Evolutionary conservation across 2,888 invertebrate genomes (phyloP), one percentile per base, ranked within the genome.

Genomic region (Nasonovia ribisnigri): DNA sequence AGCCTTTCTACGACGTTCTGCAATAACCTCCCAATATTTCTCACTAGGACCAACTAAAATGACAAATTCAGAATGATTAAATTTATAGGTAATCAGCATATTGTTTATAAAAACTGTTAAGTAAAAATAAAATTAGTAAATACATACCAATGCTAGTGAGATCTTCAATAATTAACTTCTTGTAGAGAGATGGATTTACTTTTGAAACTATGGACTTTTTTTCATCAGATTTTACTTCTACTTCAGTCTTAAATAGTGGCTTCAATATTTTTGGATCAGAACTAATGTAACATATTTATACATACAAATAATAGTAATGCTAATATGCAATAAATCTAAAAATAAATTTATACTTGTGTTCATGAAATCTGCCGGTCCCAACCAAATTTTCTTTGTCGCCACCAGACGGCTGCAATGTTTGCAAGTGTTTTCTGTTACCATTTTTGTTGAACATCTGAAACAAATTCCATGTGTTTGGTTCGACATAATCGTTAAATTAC

Each of bases 341-440:
- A 42, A 84, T 48, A 48, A 46, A 57, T 24, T 36, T 16, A 88
- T 93, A 93, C 92, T 13, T 67, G 6, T 84, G 54, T 46, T 86
- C 84, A 24, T 13, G 11, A 54, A 84, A 16, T 48, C 98, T 97
- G 95, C 97, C 97, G 95, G 97, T 97, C 77, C 96, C 96, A 94
- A 96, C 96, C 95, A 98, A 96, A 96, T 98, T 98, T 96, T 98
- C 98, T 95, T 97, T 97, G 95, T 97, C 97, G 90, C 96, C 96
- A 67, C 97, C 97, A 88, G 97, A 96, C 94, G 96, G 97, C 95
- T 98, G 98, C 94, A 98, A 96, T 54, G 97, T 97, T 96, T 97
- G 97, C n/a, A 98, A 96, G 48, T 97, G 97, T 96, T 97, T 97
- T 95, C 98, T 95, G 93, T 95, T 94, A 94, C 95, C 84, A 42